phyloP scores from a whole-genome alignment of 2,113 vertebrate genomes.

The Miniopterus natalensis region DNA sequence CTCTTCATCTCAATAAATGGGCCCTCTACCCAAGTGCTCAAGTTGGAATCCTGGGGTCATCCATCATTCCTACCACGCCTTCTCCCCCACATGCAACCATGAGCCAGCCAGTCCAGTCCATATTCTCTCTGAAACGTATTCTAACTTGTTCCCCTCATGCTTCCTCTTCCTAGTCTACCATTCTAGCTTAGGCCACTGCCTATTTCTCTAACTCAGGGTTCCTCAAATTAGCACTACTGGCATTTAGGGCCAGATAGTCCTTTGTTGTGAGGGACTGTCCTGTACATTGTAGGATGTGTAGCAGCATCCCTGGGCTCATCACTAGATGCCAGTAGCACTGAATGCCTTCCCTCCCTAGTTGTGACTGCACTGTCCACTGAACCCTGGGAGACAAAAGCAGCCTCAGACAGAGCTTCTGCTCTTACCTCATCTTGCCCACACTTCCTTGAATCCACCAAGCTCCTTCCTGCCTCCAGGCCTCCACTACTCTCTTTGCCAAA shows the following conservation, averaged over 20 bases:
- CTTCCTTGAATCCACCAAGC: neutral
- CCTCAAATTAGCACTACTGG: neutral
- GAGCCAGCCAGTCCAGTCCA: neutral
- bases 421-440: neutral
- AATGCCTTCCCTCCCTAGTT: accelerated
- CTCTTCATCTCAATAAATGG: neutral
- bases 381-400: neutral
- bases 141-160: neutral
- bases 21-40: neutral
- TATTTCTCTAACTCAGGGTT: neutral
- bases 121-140: neutral
- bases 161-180: neutral
- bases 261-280: neutral
- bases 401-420: neutral
- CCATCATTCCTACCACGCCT: neutral
- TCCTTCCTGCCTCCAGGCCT: neutral
- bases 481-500: neutral
- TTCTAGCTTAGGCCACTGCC: neutral
- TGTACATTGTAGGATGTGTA: too few relatives aligned
- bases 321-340: neutral
- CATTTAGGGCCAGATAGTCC: neutral
- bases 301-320: neutral
- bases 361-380: neutral
- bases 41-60: neutral
- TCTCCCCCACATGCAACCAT: neutral